Conservation (phyloP, 2,113 vertebrate genomes). For the Nibea coibor region DNA sequence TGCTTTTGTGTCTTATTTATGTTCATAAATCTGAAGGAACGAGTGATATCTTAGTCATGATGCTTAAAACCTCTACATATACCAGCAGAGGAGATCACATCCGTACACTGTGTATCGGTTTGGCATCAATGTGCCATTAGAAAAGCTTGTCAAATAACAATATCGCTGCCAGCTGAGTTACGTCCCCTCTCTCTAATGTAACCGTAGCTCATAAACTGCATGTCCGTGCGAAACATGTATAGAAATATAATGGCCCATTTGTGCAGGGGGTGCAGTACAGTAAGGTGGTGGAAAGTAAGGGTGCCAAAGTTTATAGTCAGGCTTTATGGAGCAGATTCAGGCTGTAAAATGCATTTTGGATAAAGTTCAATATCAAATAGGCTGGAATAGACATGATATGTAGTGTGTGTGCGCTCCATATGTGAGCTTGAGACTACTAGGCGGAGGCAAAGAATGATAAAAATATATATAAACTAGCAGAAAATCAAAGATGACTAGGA, state of each 20-base stretch:
- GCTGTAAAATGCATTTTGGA: constrained; percentile 17
- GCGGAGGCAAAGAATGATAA: background rate
- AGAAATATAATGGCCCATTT: background rate
- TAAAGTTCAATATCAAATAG: background rate
- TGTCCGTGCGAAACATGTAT: background rate
- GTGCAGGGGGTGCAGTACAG: background rate
- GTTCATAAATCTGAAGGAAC: no score
- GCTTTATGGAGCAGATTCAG: background rate
- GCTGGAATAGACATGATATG: background rate
- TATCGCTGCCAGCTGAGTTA: no score
- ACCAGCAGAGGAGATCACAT: no score
- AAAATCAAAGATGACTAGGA: background rate
- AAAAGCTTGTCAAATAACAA: no score
- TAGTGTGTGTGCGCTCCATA: constrained; percentile 10
- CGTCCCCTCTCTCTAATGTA: no score
- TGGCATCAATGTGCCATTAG: no score
- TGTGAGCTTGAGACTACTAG: constrained; percentile 6
- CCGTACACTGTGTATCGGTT: no score
- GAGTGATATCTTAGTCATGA: no score
- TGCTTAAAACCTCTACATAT: no score
- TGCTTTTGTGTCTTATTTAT: no score
- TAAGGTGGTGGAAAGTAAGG: background rate
- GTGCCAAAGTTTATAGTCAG: background rate
- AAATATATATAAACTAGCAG: background rate
- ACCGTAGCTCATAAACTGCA: background rate